These are phyloP conservation scores for Myrmophylax atrothorax DNA, from an alignment of 2,113 vertebrate species.

Conservation along the genomic window DNA sequence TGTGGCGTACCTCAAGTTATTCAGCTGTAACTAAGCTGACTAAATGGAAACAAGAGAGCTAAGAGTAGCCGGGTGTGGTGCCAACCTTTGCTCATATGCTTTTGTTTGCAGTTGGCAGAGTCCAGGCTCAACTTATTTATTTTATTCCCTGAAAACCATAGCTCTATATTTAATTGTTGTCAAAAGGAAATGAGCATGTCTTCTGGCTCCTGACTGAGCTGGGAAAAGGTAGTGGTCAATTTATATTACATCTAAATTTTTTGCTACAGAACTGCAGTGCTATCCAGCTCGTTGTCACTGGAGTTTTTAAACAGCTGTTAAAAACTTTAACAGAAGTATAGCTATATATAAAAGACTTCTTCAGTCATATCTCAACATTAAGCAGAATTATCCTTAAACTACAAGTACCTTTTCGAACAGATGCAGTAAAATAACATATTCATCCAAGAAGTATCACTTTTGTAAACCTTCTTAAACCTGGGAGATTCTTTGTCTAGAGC, in stretches of 20 bases:
- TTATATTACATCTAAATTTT: not conserved
- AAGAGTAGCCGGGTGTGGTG: not conserved
- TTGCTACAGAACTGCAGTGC: not conserved
- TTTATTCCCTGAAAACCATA: not conserved
- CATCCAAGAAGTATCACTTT: not conserved
- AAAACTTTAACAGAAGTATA: not conserved
- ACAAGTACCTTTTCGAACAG: not conserved
- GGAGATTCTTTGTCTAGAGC: not conserved
- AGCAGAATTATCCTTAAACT: not conserved
- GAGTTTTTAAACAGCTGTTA: not conserved
- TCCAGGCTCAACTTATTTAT: not conserved
- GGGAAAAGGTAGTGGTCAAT: not conserved
- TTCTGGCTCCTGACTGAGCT: not conserved
- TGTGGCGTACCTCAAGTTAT: not conserved
- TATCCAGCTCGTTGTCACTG: rapidly evolving
- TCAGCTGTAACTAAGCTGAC: constrained; percentile 22
- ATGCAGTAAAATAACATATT: not conserved
- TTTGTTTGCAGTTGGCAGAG: constrained; percentile 40
- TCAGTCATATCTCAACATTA: not conserved
- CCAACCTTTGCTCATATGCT: constrained; percentile 32
- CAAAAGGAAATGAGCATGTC: not conserved
- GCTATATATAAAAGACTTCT: not conserved
- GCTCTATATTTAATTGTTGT: not conserved
- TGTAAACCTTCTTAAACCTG: not conserved
- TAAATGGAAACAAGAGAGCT: constrained; percentile 26